Base-by-base conservation (phyloP, 2,888 invertebrate species). In the Agriopis leucophaearia region DNA sequence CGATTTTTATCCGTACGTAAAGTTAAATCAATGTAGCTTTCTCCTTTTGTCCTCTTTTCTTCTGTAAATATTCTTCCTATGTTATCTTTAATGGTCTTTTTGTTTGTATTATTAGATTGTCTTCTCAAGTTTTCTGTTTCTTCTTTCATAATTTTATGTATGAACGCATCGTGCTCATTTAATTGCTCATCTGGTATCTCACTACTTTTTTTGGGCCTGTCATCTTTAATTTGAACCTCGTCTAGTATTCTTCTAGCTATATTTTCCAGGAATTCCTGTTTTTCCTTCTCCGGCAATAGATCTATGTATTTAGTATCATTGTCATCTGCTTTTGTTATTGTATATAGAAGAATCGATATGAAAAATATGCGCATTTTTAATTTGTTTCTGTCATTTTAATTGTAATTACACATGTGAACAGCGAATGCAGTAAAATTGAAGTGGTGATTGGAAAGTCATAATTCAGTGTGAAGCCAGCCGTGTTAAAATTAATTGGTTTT, bases 211-310 rank as follows among this genome's bases (percentile, higher is more conserved):
- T 76, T 69, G 38, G 70, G 72, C 0, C 70, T 70, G 8, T 66
- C 57, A 9, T 79, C 78, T 47, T 78, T 79, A 27, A 74, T 74
- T 38, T 83, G 75, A 0, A 89, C 83, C 64, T 86, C 87, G 55
- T 83, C 77, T 12, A 86, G 64, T 71, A 92, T 88, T 54, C 92
- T 81, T 74, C 88, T 85, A 0, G 90, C 89, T 12, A 92, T 83
- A 27, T 76, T 83, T 40, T 90, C 83, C 54, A 92, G 69, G 50
- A 92, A 89, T 0, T 84, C 83, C 35, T 84, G 77, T 70, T 92
- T 92, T 51, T 90, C 88, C 36, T 82, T 77, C 44, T 88, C 88
- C 0, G 90, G 87, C 15, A 93, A 74, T 38, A 87, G 74, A 76
- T 91, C 88, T 58, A 92, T 87, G 57, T 87, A 91, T 71, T 86